A percentile compares a stretch with the other conserved stretches of the same genome.
These are phyloP conservation scores for Xerus rutilus DNA, from an alignment of 2,797 vertebrate species.

Conservation along the genomic window DNA sequence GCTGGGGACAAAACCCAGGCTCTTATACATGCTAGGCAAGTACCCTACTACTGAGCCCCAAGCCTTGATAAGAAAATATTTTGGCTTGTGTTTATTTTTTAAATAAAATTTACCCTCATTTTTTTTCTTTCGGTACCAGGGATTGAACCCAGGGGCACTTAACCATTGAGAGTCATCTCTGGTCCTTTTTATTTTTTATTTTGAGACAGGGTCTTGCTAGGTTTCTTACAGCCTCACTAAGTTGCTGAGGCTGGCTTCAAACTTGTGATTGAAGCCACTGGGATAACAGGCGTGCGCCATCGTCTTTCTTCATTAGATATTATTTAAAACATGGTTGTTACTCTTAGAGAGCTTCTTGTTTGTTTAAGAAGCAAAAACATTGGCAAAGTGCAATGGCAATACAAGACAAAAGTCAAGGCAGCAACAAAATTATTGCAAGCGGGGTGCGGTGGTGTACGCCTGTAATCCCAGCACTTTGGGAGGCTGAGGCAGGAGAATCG, in stretches of 20 bases:
- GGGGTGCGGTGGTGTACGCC: no score
- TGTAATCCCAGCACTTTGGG: no score
- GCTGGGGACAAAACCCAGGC: not conserved
- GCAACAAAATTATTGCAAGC: not conserved
- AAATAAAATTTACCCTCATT: not conserved
- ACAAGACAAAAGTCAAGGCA: conserved; percentile 42
- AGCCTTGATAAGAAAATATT: not conserved
- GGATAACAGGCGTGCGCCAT: not conserved
- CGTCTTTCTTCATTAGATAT: not conserved
- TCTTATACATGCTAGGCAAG: not conserved
- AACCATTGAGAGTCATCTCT: no score
- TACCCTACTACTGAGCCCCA: not conserved
- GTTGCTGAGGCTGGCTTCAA: no score
- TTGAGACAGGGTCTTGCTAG: no score
- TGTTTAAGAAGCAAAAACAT: conserved; percentile 18
- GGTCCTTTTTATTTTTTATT: no score
- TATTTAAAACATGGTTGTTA: conserved; percentile 11
- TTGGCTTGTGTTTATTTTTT: conserved; percentile 49
- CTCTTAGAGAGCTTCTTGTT: not conserved
- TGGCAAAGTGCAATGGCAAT: not conserved
- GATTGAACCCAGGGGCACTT: no score
- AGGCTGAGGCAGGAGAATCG: no score
- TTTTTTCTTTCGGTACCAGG: no score
- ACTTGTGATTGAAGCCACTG: no score
- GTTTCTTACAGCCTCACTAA: no score